Conservation (phyloP, 2,888 invertebrate species). For the Caenorhabditis sp. region DNA sequence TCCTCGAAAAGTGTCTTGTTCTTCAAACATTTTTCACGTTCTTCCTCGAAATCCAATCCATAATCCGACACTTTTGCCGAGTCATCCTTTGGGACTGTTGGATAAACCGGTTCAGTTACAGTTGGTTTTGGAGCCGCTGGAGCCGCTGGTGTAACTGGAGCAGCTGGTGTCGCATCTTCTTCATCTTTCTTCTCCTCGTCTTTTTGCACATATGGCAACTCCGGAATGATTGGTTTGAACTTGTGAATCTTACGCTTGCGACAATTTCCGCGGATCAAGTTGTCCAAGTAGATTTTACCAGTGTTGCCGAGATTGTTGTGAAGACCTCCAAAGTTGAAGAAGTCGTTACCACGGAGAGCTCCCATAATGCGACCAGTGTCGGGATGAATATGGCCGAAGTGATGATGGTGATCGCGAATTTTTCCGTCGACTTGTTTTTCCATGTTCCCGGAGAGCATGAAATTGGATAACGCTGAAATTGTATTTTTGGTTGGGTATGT, state of each 20-base stretch:
- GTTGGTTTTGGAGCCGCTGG: neutral
- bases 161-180: neutral
- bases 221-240: conserved; percentile 16
- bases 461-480: conserved; percentile 27
- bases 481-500: too few relatives aligned
- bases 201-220: neutral
- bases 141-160: neutral
- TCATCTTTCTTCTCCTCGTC: neutral
- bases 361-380: conserved; percentile 58
- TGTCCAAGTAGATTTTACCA: conserved; percentile 67
- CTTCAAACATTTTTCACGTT: conserved; percentile 77
- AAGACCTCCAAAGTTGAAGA: conserved; percentile 64
- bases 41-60: conserved; percentile 74
- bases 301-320: conserved; percentile 64
- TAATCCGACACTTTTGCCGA: conserved; percentile 8
- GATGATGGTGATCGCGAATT: conserved; percentile 48
- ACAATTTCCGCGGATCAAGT: conserved; percentile 65
- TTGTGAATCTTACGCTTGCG: conserved; percentile 47
- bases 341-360: conserved; percentile 62
- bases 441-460: conserved; percentile 46
- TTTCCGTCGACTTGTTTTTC: conserved; percentile 42
- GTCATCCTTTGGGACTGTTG: neutral
- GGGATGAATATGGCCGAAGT: conserved; percentile 57
- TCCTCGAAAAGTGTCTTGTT: conserved; percentile 78
- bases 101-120: neutral